Evolutionary conservation across 2,888 invertebrate species (phyloP).

Genomic region (Hylaea fasciaria): DNA sequence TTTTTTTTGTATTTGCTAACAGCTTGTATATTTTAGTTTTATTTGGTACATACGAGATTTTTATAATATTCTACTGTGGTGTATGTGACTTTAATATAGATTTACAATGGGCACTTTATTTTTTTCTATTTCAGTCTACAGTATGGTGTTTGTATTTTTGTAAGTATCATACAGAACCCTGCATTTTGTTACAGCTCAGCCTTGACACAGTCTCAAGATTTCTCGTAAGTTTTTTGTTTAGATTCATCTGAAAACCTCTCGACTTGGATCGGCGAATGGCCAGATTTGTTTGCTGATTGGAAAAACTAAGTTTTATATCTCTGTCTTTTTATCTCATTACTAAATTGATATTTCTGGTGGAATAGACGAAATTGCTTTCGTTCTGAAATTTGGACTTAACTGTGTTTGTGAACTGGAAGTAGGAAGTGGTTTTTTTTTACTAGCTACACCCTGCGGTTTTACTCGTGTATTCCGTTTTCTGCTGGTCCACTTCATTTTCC

Average conservation of each 20-base stretch:
- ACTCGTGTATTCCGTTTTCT: no score
- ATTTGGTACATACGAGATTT: no score
- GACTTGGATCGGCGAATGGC: slow-evolving; percentile 49
- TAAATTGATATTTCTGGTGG: slow-evolving; percentile 32
- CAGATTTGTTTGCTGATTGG: slow-evolving; percentile 55
- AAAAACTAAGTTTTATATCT: slow-evolving; percentile 55
- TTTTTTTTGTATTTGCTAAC: no score
- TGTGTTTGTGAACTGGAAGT: slow-evolving; percentile 1
- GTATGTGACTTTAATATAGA: no score
- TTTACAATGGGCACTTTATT: no score
- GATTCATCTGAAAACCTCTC: slow-evolving; percentile 49
- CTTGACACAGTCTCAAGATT: slow-evolving; percentile 41
- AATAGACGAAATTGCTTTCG: slow-evolving; percentile 15
- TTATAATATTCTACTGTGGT: no score
- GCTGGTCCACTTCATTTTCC: no score
- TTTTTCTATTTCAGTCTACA: no score
- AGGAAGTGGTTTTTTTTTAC: background rate
- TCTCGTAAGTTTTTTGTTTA: slow-evolving; percentile 53
- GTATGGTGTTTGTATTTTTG: no score
- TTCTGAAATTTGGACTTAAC: slow-evolving; percentile 1
- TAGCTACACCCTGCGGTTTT: no score
- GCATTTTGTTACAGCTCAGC: slow-evolving; percentile 20
- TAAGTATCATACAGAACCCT: slow-evolving; percentile 43
- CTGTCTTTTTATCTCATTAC: slow-evolving; percentile 51
- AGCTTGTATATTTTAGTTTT: no score